phyloP scores from a whole-genome alignment of 1,140 invertebrate species.

The Euborellia annulipes region DNA sequence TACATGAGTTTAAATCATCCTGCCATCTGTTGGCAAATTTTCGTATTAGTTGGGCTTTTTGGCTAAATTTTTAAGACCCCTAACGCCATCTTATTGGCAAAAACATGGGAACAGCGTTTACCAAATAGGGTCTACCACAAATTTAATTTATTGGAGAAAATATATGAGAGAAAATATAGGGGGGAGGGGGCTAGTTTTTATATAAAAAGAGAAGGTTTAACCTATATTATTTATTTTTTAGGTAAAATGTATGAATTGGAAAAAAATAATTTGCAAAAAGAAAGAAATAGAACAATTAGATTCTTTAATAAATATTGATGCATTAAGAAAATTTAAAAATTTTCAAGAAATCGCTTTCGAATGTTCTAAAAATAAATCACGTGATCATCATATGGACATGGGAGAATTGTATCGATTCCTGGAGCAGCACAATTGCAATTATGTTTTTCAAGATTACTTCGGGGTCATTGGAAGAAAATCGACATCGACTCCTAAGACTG shows the following conservation, averaged over 20 bases:
- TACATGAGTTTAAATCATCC: no score
- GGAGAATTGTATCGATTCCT: constrained; percentile 55
- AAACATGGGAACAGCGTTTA: no score
- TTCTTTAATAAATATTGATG: constrained; percentile 32
- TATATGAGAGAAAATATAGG: no score
- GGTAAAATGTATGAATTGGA: constrained; percentile 38
- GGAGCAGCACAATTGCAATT: constrained; percentile 39
- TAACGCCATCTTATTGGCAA: no score
- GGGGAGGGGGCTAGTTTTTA: no score
- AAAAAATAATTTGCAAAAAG: constrained; percentile 33
- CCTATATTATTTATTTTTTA: constrained; percentile 22
- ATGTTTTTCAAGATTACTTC: constrained; percentile 63
- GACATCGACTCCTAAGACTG: no score
- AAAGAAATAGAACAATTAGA: constrained; percentile 33
- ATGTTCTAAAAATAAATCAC: constrained; percentile 27
- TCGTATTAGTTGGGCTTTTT: no score
- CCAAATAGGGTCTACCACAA: no score
- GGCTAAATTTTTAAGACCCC: no score
- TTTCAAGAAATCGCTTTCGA: constrained; percentile 59
- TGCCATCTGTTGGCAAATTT: no score
- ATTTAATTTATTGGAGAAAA: no score
- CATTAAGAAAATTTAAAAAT: constrained; percentile 40
- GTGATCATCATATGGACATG: constrained; percentile 53
- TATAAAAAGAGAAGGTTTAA: no score
- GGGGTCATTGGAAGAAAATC: constrained; percentile 43